phyloP scores from a whole-genome alignment of 2,113 vertebrate species.

The Ia io region DNA sequence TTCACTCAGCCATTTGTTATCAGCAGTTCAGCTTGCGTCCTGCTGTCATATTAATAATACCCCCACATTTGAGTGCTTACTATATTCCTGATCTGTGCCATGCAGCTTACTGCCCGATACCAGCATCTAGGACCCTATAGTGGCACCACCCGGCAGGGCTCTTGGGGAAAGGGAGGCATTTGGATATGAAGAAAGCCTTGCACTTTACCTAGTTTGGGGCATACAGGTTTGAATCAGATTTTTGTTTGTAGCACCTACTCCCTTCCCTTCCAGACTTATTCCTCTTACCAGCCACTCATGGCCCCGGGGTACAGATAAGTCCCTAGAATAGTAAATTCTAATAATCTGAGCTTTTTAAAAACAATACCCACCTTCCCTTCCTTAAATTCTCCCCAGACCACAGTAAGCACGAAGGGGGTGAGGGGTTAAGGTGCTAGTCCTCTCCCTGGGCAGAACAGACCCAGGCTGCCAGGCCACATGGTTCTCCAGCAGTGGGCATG shows the following conservation, averaged over 20 bases:
- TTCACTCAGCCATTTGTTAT: background rate
- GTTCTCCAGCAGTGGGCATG: background rate
- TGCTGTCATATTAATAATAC: background rate
- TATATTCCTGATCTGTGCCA: background rate
- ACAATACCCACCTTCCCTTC: background rate
- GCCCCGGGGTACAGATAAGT: background rate
- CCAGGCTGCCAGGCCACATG: background rate
- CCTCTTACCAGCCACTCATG: background rate
- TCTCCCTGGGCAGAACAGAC: background rate
- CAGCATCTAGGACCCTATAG: background rate
- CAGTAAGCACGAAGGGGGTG: rapidly evolving
- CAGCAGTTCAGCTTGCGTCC: background rate
- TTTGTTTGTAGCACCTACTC: background rate
- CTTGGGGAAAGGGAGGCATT: background rate
- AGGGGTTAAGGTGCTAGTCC: background rate
- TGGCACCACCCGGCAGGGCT: background rate
- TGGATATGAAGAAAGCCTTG: background rate
- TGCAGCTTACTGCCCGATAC: rapidly evolving
- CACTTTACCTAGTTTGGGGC: background rate
- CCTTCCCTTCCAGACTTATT: background rate
- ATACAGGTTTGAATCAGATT: background rate
- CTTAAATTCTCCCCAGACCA: background rate
- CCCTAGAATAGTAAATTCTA: background rate
- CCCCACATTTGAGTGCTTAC: background rate
- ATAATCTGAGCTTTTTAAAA: background rate